Evolutionary conservation across 2,888 invertebrate species (phyloP), one percentile per base, ranked within the genome.

Genomic region (Gymnosoma rotundatum): DNA sequence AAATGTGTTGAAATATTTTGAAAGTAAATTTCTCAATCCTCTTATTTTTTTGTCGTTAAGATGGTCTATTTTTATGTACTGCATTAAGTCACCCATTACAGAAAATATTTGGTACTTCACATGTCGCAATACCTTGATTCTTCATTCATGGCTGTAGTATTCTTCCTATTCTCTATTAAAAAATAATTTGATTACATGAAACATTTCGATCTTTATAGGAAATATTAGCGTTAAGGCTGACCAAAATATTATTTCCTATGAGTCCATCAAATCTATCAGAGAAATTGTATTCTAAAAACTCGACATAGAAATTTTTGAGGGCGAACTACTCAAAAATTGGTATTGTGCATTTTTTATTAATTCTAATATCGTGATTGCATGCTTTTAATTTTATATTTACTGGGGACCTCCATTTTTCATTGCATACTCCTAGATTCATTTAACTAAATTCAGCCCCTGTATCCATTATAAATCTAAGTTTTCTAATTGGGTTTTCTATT

Each of bases 231-330:
- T 60, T 36, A n/a, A 60, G 36, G 3, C 36, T 32, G n/a, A 36
- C n/a, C 18, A 79, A 66, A 58, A 79, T 73, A 45, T 69, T 81
- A 42, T 75, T 76, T 7, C 58, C 54, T 56, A 82, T 73, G 7
- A 72, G 21, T 4, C 72, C 78, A 60, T 83, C 73, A 72, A 67
- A 78, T 12, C 69, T 61, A 61, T 69, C 69, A 61, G 32, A 14
- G 25, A 78, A 69, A 42, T 69, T 69, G 12, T 69, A 78, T 69
- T 78, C 52, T 25, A 78, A 61, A 45, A 78, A 78, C 18, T 78
- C 52, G 18, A 69, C 78, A 25, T 60, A 69, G 52, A 50, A 52
- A 32, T 69, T 18, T 25, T 18, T 10, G 10, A 70, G 45, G 8
- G 21, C 58, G 61, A 70, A 70, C 58, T 78, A 69, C 38, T 7